A percentile compares a stretch with the other conserved stretches of the same genome.
These are phyloP conservation scores for Sipha maydis DNA, from an alignment of 2,888 invertebrate genomes.

Conservation along the genomic window DNA sequence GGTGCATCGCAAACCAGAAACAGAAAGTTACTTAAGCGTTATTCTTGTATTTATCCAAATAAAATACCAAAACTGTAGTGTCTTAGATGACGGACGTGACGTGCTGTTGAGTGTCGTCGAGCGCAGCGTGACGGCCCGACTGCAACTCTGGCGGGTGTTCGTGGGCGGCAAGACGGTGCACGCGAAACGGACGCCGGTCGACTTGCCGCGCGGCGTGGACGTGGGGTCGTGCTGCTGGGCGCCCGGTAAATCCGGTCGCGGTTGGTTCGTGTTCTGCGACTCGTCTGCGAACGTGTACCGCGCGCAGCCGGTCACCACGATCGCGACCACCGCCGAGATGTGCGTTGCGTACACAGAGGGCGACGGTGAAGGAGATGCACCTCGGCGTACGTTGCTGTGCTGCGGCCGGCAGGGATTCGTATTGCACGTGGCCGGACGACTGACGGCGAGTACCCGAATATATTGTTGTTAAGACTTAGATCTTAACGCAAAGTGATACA, in stretches of 20 bases:
- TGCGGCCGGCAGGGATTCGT: conserved; percentile 9
- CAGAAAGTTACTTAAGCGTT: no score
- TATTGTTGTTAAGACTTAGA: no score
- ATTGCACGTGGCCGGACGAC: background rate
- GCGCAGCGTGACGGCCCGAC: background rate
- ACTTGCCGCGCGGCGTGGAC: background rate
- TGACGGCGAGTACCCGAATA: conserved; percentile 12
- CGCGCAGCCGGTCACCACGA: background rate
- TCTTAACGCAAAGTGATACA: no score
- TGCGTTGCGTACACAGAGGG: background rate
- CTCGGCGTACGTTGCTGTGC: background rate
- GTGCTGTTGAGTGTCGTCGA: conserved; percentile 29
- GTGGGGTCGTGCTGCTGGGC: conserved; percentile 29
- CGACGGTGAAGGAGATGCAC: background rate
- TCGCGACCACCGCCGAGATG: background rate
- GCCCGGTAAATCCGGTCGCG: background rate
- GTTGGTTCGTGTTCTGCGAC: conserved; percentile 53
- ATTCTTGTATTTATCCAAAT: no score
- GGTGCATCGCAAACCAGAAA: no score
- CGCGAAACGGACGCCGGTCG: background rate
- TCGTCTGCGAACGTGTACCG: conserved; percentile 28
- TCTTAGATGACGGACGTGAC: background rate
- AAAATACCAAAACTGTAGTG: background rate
- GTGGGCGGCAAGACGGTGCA: conserved; percentile 24
- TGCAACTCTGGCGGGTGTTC: conserved; percentile 41